Evolutionary conservation across 2,113 vertebrate genomes (phyloP), one percentile per base, ranked within the genome.

Genomic region (Osmerus eperlanus): DNA sequence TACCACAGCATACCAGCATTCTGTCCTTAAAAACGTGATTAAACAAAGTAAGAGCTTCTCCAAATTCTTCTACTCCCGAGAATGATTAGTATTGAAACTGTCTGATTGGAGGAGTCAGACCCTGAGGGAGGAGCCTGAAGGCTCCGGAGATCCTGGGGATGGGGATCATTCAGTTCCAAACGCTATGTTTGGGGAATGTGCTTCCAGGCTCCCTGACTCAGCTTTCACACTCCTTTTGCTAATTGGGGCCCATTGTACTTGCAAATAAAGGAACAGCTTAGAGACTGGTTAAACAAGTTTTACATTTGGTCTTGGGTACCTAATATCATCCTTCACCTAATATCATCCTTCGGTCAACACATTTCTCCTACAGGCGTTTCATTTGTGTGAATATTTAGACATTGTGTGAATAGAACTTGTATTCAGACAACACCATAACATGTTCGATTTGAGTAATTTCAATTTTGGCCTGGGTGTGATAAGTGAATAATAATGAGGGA

Each of bases 201-300:
- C 54, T 67, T 75, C 28, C 2, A 3, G 69, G 52, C 13, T 69
- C 36, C 68, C 47, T 74, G 53, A 66, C 59, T 72, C 53, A 68
- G 32, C 47, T 80, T 59, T 72, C 21, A n/a, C 18, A 70, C 68
- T 78, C 21, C 2, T 77, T 79, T 74, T 29, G 51, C n/a, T 84
- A 78, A 84, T 74, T 78, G 65, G 71, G 61, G 65, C 56, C 13
- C 62, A 54, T 64, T 76, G 61, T 78, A 77, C 63, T 76, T 83
- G 66, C 68, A 78, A 85, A 80, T 67, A 64, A 76, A 73, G 67
- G 36, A 41, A 56, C 52, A 19, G 52, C 41, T 56, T 3, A 60
- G 65, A 41, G 19, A 47, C 25, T 4, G 15, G 59, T n/a, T 72
- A 18, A 25, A 63, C 56, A 69, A 55, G 47, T 11, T 55, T 59